phyloP scores from a whole-genome alignment of 1,140 invertebrate species.

The Sycophaga agraensis region DNA sequence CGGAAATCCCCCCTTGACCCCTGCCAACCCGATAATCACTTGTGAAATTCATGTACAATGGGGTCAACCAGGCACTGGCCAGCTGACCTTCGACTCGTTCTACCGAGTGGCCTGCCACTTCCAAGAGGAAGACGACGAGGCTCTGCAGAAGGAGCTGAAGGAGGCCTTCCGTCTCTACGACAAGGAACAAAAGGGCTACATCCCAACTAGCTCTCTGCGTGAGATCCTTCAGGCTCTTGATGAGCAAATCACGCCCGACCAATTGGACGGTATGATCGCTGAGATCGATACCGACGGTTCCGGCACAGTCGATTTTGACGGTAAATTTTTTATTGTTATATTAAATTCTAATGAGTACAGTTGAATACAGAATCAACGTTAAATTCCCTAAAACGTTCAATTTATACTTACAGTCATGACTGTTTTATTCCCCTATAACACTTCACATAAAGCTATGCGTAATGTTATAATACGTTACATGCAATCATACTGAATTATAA shows the following conservation, averaged over 20 bases:
- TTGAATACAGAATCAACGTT: too few species aligned
- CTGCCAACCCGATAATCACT: too few species aligned
- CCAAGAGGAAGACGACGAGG: constrained; percentile 75
- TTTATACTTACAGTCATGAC: too few species aligned
- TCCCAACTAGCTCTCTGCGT: constrained; percentile 75
- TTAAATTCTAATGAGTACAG: too few species aligned
- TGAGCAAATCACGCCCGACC: constrained; percentile 77
- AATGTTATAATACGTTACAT: too few species aligned
- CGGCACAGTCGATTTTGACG: constrained; percentile 83
- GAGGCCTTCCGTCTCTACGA: constrained; percentile 76
- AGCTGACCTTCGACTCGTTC: constrained; percentile 69
- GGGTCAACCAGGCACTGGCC: constrained; percentile 67
- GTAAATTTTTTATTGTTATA: too few species aligned
- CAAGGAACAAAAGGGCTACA: constrained; percentile 80
- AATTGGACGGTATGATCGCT: constrained; percentile 82
- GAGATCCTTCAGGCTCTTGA: constrained; percentile 78
- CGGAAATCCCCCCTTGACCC: too few species aligned
- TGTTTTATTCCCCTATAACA: too few species aligned
- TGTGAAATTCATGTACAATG: too few species aligned
- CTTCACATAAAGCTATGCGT: too few species aligned
- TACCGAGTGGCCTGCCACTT: constrained; percentile 70
- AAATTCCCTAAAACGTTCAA: too few species aligned
- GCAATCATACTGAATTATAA: too few species aligned
- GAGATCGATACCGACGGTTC: constrained; percentile 81
- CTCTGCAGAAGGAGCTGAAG: constrained; percentile 74